A percentile compares a stretch with the other conserved stretches of the same genome.
Evolutionary conservation across 2,888 invertebrate species (phyloP).

Genomic region (Chaetoderma sp.): DNA sequence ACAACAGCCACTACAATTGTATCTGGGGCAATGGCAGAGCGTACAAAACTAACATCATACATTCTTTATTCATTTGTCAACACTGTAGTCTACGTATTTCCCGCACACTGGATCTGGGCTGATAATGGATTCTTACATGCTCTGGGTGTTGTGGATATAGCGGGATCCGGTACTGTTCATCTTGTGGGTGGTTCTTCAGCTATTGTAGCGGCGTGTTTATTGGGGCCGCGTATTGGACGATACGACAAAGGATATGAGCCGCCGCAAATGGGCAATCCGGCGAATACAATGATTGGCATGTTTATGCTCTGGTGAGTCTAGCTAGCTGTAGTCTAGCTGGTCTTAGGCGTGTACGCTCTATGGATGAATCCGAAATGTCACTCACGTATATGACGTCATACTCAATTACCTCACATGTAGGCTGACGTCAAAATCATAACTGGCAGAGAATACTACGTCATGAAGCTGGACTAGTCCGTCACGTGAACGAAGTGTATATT

Average conservation of each 20-base stretch:
- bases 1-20: constrained; percentile 62
- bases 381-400: too few species aligned
- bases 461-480: too few species aligned
- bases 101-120: constrained; percentile 69
- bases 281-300: constrained; percentile 60
- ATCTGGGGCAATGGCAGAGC: constrained; percentile 59
- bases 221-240: constrained; percentile 52
- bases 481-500: too few species aligned
- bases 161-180: constrained; percentile 67
- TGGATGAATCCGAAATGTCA: too few species aligned
- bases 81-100: constrained; percentile 60
- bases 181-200: constrained; percentile 60
- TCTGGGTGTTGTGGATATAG: constrained; percentile 91
- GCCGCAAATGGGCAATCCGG: constrained; percentile 54
- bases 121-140: constrained; percentile 77
- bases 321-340: too few species aligned
- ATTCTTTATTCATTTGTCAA: constrained; percentile 56
- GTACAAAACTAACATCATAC: constrained; percentile 55
- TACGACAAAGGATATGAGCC: constrained; percentile 26
- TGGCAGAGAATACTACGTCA: too few species aligned
- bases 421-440: too few species aligned
- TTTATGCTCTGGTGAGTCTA: constrained; percentile 60
- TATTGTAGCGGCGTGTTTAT: constrained; percentile 54
- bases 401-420: too few species aligned
- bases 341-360: too few species aligned